phyloP scores from a whole-genome alignment of 23 tunicate genomes.

The Pegea sp. region DNA sequence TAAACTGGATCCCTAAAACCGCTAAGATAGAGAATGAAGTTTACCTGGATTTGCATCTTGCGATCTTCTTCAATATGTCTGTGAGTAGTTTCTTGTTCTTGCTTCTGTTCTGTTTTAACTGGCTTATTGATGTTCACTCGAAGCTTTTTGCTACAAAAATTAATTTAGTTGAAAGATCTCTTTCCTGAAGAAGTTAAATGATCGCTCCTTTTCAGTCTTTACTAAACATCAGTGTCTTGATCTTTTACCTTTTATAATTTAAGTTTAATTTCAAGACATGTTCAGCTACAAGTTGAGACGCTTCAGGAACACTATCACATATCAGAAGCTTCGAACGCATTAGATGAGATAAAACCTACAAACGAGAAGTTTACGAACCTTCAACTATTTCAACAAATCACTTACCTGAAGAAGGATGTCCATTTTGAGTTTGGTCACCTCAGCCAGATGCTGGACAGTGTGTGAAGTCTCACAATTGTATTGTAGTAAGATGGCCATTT shows the following conservation, averaged over 20 bases:
- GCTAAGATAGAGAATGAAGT: background rate
- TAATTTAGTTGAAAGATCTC: background rate
- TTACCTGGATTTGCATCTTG: constrained; percentile 82
- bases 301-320: constrained; percentile 34
- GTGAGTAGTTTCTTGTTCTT: constrained; percentile 83
- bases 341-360: constrained; percentile 52
- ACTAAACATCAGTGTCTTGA: background rate
- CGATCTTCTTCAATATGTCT: constrained; percentile 89
- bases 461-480: constrained; percentile 41
- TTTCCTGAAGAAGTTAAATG: background rate
- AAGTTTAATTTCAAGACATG: constrained; percentile 25
- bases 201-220: background rate
- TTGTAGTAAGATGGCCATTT: constrained; percentile 94
- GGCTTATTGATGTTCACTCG: constrained; percentile 97
- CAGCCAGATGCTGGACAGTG: constrained; percentile 87
- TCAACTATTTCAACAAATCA: background rate
- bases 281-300: constrained; percentile 29
- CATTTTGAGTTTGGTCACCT: constrained; percentile 54
- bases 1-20: background rate
- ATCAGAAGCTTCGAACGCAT: constrained; percentile 52
- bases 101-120: constrained; percentile 81
- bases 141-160: constrained; percentile 55
- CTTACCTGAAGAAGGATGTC: constrained; percentile 64
- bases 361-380: background rate
- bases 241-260: constrained; percentile 41